Evolutionary conservation across 2,113 vertebrate species (phyloP).

Genomic region (Cranoglanis bouderius): DNA sequence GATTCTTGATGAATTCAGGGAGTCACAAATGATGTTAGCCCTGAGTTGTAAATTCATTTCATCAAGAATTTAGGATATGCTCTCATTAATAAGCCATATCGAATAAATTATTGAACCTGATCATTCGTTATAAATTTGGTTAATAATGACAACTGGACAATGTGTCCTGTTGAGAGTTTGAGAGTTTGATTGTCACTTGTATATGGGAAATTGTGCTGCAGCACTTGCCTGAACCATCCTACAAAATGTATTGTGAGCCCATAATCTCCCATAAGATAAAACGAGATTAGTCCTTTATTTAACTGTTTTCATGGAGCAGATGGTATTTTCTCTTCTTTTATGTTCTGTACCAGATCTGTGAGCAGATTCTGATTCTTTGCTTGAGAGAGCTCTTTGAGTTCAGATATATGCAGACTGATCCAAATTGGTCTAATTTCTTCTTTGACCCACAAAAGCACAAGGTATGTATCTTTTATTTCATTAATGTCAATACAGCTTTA

Average conservation of each 20-base stretch:
- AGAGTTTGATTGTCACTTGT: background rate
- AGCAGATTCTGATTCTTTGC: slow-evolving; percentile 89
- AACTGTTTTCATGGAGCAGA: background rate
- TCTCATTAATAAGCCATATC: background rate
- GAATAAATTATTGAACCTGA: background rate
- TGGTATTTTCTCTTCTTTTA: background rate
- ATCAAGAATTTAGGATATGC: background rate
- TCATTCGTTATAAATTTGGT: background rate
- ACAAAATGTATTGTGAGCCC: background rate
- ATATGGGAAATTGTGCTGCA: background rate
- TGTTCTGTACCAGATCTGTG: slow-evolving; percentile 80
- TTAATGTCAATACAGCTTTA: background rate
- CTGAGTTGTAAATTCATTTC: background rate
- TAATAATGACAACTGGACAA: background rate
- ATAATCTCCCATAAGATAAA: background rate
- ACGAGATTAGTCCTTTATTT: background rate
- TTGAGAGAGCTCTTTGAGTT: slow-evolving; percentile 95
- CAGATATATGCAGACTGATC: slow-evolving; percentile 97
- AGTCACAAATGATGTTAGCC: background rate
- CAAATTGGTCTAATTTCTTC: slow-evolving; percentile 99
- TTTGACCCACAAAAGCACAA: slow-evolving; percentile 90
- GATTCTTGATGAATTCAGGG: background rate
- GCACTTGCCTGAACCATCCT: background rate
- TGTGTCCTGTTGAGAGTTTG: background rate
- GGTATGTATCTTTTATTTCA: slow-evolving; percentile 66